These are phyloP conservation scores for Enteromius unitaeniatus DNA, from an alignment of 2,797 vertebrate species.

Conservation along the genomic window DNA sequence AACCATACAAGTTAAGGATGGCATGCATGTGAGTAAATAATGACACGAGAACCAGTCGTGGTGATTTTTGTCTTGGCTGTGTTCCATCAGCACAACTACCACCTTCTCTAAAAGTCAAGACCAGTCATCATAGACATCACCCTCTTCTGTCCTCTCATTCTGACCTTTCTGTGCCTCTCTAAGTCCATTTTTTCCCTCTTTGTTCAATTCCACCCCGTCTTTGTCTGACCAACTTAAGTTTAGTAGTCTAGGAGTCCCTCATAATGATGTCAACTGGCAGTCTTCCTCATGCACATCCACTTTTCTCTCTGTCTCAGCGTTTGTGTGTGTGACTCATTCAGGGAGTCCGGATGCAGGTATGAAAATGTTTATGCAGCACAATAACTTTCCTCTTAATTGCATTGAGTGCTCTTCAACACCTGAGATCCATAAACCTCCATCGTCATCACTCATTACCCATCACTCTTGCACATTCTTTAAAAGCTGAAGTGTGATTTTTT, in stretches of 20 bases:
- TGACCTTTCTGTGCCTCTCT: constrained; percentile 18
- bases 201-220: not conserved
- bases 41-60: not conserved
- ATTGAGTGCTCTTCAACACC: constrained; percentile 36
- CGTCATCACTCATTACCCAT: constrained; percentile 34
- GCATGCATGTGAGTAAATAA: not conserved
- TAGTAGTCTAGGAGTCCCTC: constrained; percentile 81
- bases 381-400: constrained; percentile 44
- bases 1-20: not conserved
- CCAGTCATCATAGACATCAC: constrained; percentile 24
- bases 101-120: constrained; percentile 38
- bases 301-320: constrained; percentile 36
- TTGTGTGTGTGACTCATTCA: constrained; percentile 42
- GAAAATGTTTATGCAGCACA: constrained; percentile 49
- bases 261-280: constrained; percentile 77
- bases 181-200: not conserved
- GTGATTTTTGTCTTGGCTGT: constrained; percentile 5
- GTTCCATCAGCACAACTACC: constrained; percentile 18
- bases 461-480: constrained; percentile 15
- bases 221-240: constrained; percentile 65
- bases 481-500: not conserved
- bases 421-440: constrained; percentile 44
- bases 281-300: constrained; percentile 66
- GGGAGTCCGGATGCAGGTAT: constrained; percentile 32
- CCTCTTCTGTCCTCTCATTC: not conserved